phyloP scores from a whole-genome alignment of 2,797 vertebrate genomes.

The Hybognathus amarus region DNA sequence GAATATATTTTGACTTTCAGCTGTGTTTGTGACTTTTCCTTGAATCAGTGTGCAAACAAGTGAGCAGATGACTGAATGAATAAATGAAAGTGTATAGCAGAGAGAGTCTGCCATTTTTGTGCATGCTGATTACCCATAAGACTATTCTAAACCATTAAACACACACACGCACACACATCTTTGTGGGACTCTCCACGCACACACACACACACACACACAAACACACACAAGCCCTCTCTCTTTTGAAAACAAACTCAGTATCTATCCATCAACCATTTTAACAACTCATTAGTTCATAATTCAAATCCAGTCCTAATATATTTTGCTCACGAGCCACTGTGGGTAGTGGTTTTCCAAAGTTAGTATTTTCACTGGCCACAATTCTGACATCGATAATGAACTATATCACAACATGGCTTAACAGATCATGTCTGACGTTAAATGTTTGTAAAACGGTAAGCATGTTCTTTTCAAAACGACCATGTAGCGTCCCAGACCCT shows the following conservation, averaged over 20 bases:
- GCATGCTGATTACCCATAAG: conserved; percentile 15
- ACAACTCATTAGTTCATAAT: neutral
- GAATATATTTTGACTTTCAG: conserved; percentile 30
- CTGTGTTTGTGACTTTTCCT: conserved; percentile 33
- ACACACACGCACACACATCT: neutral
- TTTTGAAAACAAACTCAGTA: too few relatives aligned
- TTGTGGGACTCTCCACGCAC: too few relatives aligned
- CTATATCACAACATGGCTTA: too few relatives aligned
- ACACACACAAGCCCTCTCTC: neutral
- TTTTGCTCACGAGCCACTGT: too few relatives aligned
- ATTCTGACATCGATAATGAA: too few relatives aligned
- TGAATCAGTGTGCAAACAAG: conserved; percentile 36
- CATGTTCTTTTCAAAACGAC: too few relatives aligned
- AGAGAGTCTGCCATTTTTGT: conserved; percentile 16
- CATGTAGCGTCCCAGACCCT: too few relatives aligned
- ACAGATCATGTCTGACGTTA: too few relatives aligned
- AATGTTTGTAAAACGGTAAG: too few relatives aligned
- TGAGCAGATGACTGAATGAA: conserved; percentile 19
- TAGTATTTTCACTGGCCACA: too few relatives aligned
- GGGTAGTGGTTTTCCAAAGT: too few relatives aligned
- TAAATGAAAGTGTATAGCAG: conserved; percentile 33
- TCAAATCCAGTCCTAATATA: too few relatives aligned
- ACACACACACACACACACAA: conserved; percentile 7
- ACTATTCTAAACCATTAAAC: conserved; percentile 33
- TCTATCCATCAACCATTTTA: neutral